These are phyloP conservation scores for Atethmia centrago DNA, from an alignment of 2,888 invertebrate species.

Conservation along the genomic window DNA sequence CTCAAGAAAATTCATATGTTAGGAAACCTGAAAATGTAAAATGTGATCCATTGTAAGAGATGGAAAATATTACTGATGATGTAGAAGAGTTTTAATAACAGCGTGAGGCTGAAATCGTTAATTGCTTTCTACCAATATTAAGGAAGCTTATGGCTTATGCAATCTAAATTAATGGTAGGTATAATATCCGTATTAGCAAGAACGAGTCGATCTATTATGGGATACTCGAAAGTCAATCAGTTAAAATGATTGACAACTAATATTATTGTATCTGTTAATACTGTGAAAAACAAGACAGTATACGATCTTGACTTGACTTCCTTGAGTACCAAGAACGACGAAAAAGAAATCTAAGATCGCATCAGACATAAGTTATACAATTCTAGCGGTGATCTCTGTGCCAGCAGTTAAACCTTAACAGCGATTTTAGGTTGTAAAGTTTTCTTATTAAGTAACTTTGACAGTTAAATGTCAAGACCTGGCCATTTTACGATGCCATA, in stretches of 20 bases:
- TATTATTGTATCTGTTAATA: slow-evolving; percentile 18
- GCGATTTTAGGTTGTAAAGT: slow-evolving; percentile 11
- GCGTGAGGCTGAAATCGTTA: slow-evolving; percentile 20
- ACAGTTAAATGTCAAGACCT: slow-evolving; percentile 5
- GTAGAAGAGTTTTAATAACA: slow-evolving; percentile 5
- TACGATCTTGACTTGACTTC: slow-evolving; percentile 20
- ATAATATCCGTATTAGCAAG: slow-evolving; percentile 47
- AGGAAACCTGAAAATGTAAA: not conserved
- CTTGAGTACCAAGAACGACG: slow-evolving; percentile 6
- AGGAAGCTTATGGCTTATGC: slow-evolving; percentile 43
- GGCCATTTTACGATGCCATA: slow-evolving; percentile 10
- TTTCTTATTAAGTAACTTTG: slow-evolving; percentile 32
- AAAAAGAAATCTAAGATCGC: slow-evolving; percentile 25
- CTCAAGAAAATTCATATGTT: not conserved
- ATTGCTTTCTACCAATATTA: slow-evolving; percentile 27
- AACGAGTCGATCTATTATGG: slow-evolving; percentile 29
- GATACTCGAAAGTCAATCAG: slow-evolving; percentile 40
- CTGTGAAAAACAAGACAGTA: slow-evolving; percentile 26
- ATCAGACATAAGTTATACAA: not conserved
- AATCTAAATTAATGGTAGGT: slow-evolving; percentile 41
- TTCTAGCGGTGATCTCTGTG: slow-evolving; percentile 17
- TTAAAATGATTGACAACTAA: slow-evolving; percentile 48
- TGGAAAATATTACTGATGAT: slow-evolving; percentile 1
- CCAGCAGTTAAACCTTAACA: slow-evolving; percentile 26
- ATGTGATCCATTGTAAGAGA: not conserved